phyloP scores from a whole-genome alignment of 2,888 invertebrate species.

The Rhaphigaster nebulosa region DNA sequence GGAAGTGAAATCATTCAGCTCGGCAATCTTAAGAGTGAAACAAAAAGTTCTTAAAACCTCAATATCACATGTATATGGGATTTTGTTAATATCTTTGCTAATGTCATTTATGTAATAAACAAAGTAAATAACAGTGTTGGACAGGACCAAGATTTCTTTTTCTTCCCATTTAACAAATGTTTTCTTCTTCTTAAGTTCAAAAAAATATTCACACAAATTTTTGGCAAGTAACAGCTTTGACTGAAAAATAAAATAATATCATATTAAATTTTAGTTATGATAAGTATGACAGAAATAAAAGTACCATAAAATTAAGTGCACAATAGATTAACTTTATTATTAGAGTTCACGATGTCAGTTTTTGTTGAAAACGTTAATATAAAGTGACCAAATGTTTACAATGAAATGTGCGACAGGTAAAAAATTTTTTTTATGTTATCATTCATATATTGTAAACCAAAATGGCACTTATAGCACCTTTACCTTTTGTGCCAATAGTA shows the following conservation, averaged over 20 bases:
- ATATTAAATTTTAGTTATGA: background rate
- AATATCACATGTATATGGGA: background rate
- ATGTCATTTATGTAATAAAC: background rate
- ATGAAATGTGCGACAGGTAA: too few relatives aligned
- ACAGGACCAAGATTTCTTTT: slow-evolving; percentile 42
- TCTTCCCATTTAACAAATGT: slow-evolving; percentile 20
- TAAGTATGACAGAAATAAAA: background rate
- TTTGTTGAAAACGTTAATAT: background rate
- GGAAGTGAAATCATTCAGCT: slow-evolving; percentile 33
- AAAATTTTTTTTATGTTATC: too few relatives aligned
- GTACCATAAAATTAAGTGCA: background rate
- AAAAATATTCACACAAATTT: slow-evolving; percentile 50
- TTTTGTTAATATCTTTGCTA: slow-evolving; percentile 47
- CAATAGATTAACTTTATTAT: background rate
- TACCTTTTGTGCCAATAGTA: too few relatives aligned
- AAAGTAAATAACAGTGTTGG: slow-evolving; percentile 43
- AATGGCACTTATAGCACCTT: too few relatives aligned
- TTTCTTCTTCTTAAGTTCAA: slow-evolving; percentile 28
- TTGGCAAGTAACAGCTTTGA: background rate
- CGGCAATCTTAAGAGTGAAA: slow-evolving; percentile 10
- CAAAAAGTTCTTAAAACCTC: slow-evolving; percentile 13
- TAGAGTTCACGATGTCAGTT: background rate
- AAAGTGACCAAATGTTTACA: too few relatives aligned
- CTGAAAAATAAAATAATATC: slow-evolving; percentile 27
- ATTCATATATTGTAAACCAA: too few relatives aligned